phyloP scores from a whole-genome alignment of 2,113 vertebrate species.

The Saccopteryx bilineata region DNA sequence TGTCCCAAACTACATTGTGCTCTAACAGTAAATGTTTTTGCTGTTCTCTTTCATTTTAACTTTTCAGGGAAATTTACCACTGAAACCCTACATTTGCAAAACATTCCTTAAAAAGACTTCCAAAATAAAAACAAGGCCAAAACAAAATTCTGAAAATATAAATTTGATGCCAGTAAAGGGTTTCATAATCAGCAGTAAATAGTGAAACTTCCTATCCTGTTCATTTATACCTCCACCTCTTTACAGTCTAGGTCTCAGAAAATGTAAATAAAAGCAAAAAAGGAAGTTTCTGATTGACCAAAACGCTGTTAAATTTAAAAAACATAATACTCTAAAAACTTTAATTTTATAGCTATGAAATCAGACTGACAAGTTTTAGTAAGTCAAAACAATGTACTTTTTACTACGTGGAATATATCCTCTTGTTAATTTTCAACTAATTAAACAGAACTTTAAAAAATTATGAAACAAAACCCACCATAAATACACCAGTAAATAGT shows the following conservation, averaged over 20 bases:
- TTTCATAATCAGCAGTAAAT: conserved; percentile 78
- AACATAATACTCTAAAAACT: conserved; percentile 39
- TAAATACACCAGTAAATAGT: conserved; percentile 22
- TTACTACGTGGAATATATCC: not conserved
- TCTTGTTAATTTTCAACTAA: conserved; percentile 57
- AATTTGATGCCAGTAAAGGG: conserved; percentile 32
- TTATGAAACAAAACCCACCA: conserved; percentile 34
- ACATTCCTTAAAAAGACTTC: conserved; percentile 70
- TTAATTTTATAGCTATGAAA: conserved; percentile 47
- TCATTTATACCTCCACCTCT: not conserved
- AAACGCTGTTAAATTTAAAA: conserved; percentile 49
- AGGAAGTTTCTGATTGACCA: not conserved
- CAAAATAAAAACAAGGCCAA: conserved; percentile 66
- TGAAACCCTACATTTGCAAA: conserved; percentile 66
- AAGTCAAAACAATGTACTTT: conserved; percentile 43
- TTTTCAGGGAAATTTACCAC: conserved; percentile 68
- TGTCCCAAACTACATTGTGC: conserved; percentile 90
- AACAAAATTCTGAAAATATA: conserved; percentile 52
- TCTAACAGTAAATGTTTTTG: conserved; percentile 81
- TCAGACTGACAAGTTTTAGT: conserved; percentile 13
- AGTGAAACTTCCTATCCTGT: conserved; percentile 60
- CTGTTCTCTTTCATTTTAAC: conserved; percentile 85
- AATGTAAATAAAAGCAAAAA: conserved; percentile 41
- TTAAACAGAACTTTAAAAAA: conserved; percentile 47
- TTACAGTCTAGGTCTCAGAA: not conserved